Evolutionary conservation across 2,888 invertebrate genomes (phyloP), one percentile per base, ranked within the genome.

Genomic region (Acleris holmiana): DNA sequence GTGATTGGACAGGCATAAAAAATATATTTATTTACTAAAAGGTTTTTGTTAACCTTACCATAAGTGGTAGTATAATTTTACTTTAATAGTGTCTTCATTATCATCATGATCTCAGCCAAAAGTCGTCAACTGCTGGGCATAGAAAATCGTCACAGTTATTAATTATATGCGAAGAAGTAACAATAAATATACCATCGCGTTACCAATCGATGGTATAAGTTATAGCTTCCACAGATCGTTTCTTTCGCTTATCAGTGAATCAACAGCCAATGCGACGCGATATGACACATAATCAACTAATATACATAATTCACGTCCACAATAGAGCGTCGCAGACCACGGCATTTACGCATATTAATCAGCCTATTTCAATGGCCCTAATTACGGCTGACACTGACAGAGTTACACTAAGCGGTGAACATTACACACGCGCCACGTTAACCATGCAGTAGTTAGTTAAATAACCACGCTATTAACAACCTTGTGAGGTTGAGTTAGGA

Each of bases 331-430:
- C 84, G 82, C 83, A 85, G 80, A 84, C 82, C 78, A 74, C 73
- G 73, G 76, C 82, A 84, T 79, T n/a, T 84, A 82, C 86, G 88
- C 88, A 88, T 90, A 91, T 88, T 89, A 89, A 91, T 91, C 89
- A 89, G 84, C 84, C 84, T 80, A 88, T 88, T 85, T 88, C 86
- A 91, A 91, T 89, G 83, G 88, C 83, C 82, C 84, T 91, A 91
- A 91, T 91, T 89, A 90, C 82, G 73, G 73, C 86, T 89, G 89
- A 88, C 89, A 87, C 83, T 88, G 86, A 87, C 89, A 86, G 88
- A 85, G 86, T 86, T 83, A 86, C 86, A 82, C 85, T 85, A 86
- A 88, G 83, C 86, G 83, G 69, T 63, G 70, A 69, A 71, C 73
- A 71, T 76, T 76, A 73, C 73, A 72, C 60, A 65, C 55, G 44